phyloP scores from a whole-genome alignment of 2,797 vertebrate species.

The Enteromius unitaeniatus region DNA sequence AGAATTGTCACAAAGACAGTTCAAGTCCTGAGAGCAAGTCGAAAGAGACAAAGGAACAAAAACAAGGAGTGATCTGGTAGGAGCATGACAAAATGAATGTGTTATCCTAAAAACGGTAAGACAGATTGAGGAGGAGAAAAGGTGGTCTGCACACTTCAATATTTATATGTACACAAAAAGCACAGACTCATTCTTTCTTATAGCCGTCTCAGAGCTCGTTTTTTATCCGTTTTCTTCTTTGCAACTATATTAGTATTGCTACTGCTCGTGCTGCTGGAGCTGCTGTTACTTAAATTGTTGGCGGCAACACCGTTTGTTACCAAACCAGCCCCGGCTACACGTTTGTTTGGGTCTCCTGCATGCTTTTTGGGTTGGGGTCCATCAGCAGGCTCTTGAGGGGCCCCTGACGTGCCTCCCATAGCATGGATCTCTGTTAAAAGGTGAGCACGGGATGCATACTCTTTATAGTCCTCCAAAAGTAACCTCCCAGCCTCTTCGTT shows the following conservation, averaged over 20 bases:
- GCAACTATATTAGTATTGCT: conserved; percentile 79
- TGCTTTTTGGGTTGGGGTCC: conserved; percentile 85
- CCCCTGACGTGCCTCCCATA: conserved; percentile 78
- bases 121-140: conserved; percentile 66
- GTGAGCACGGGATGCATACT: conserved; percentile 89
- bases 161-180: conserved; percentile 71
- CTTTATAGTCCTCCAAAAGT: conserved; percentile 91
- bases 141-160: conserved; percentile 76
- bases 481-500: conserved; percentile 92
- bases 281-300: conserved; percentile 69
- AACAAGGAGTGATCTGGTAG: conserved; percentile 19
- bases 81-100: conserved; percentile 56
- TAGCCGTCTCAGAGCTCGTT: conserved; percentile 90
- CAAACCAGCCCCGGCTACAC: conserved; percentile 69
- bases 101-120: conserved; percentile 54
- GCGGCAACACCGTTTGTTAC: conserved; percentile 71
- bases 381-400: conserved; percentile 77
- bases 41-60: conserved; percentile 32
- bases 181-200: conserved; percentile 72
- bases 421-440: conserved; percentile 93
- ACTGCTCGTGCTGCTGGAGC: conserved; percentile 69
- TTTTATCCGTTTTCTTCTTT: conserved; percentile 95
- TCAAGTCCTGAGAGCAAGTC: conserved; percentile 58
- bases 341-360: conserved; percentile 81
- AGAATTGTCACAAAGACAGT: conserved; percentile 48